Base-by-base conservation (phyloP, 1,140 invertebrate genomes). In the Ceratitis capitata region DNA sequence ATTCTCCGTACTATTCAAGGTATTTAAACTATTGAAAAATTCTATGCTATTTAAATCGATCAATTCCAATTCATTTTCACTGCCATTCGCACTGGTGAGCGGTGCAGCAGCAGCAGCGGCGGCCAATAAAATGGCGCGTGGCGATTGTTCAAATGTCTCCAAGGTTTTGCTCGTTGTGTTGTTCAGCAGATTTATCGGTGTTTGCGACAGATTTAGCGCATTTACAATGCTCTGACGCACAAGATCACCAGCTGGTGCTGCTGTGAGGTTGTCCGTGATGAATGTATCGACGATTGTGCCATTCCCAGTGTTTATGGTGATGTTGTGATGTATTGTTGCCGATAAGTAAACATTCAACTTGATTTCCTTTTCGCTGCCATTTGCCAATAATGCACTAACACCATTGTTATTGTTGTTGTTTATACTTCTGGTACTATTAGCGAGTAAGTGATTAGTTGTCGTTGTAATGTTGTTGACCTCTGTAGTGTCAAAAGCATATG, bases 311-410 rank as follows among this genome's bases (percentile, higher is more conserved):
- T 90, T 92, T 29, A 92, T 89, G 1, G 92, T 92, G n/a, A 92
- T 90, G 53, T 92, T 92, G 29, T 92, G 91, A 85, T 92, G 92
- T 35, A 92, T 88, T 32, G 90, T 92, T 5, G 91, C 91, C 83
- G 90, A 90, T 14, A 92, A 45, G 58, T 88, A 89, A 10, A 93
- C 88, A 84, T 92, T 92, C 47, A 92, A 45, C 35, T 89, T 90
- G 56, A 90, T 87, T 56, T 92, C 91, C 56, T 87, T 88, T 12
- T 90, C 88, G 14, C 84, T 35, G 35, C 78, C 53, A 64, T 32
- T 84, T n/a, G 82, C 61, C 7, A 83, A 51, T 3, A 82, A 7
- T 16, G 82, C 85, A 42, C 6, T 74, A 35, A 32, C 23, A 3
- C 12, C n/a, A 4, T 56, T 45, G 42, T 69, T 47, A 49, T 61